These are phyloP conservation scores for Prorops nasuta DNA, from an alignment of 1,140 invertebrate genomes.

Conservation along the genomic window DNA sequence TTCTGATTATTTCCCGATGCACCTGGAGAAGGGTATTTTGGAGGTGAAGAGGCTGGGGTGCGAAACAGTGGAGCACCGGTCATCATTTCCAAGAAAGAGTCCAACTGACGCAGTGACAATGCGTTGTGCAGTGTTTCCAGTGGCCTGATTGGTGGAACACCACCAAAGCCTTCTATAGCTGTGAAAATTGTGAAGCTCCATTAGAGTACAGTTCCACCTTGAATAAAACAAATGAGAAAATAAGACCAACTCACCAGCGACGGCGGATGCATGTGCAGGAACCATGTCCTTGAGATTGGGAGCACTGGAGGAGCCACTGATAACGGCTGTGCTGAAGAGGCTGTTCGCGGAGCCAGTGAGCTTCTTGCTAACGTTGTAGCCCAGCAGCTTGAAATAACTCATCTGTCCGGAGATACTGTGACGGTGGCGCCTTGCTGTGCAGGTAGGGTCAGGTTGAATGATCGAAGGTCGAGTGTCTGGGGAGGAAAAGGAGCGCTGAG, in stretches of 20 bases:
- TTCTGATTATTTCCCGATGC: conserved; percentile 37
- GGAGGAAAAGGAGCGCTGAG: conserved; percentile 54
- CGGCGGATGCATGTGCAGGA: conserved; percentile 65
- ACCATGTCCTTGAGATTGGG: conserved; percentile 87
- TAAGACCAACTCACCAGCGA: conserved; percentile 70
- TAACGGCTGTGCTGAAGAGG: conserved; percentile 91
- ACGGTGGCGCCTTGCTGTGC: conserved; percentile 76
- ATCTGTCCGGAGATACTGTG: conserved; percentile 92
- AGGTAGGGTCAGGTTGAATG: conserved; percentile 61
- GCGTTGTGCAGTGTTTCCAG: conserved; percentile 96
- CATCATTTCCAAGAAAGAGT: conserved; percentile 83
- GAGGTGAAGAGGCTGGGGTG: conserved; percentile 71
- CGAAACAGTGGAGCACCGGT: conserved; percentile 68
- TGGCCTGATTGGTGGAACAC: conserved; percentile 90
- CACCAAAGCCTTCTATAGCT: conserved; percentile 80
- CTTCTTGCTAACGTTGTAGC: conserved; percentile 69
- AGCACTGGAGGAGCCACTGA: conserved; percentile 87
- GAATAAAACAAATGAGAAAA: too few species aligned
- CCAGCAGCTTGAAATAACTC: conserved; percentile 86
- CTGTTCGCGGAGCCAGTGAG: conserved; percentile 72
- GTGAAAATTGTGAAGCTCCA: conserved; percentile 22
- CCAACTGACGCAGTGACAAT: conserved; percentile 85
- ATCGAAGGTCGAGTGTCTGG: conserved; percentile 56
- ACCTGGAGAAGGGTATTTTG: conserved; percentile 61
- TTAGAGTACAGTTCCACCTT: neutral